Evolutionary conservation across 1,140 invertebrate genomes (phyloP).

Genomic region (Drosophila kikkawai): DNA sequence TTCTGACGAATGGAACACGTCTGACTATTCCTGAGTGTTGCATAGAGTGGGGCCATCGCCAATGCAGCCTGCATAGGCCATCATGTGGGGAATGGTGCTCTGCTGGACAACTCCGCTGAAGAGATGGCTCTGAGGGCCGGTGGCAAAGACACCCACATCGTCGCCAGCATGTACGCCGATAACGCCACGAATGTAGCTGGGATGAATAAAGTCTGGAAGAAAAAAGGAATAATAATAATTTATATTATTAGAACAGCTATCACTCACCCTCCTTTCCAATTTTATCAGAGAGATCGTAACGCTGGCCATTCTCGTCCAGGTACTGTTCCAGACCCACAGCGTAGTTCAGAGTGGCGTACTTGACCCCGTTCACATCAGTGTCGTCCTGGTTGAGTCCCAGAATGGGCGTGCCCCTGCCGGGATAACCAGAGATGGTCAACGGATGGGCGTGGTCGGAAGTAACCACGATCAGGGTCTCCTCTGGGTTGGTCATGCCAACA

Average conservation of each 20-base stretch:
- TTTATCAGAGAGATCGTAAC: slow-evolving; percentile 52
- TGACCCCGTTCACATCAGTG: slow-evolving; percentile 87
- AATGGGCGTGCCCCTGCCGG: slow-evolving; percentile 87
- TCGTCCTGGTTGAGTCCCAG: slow-evolving; percentile 84
- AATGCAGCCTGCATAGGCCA: slow-evolving; percentile 89
- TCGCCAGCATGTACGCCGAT: slow-evolving; percentile 89
- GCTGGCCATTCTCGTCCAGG: slow-evolving; percentile 51
- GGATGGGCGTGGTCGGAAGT: slow-evolving; percentile 90
- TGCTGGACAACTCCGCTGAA: slow-evolving; percentile 91
- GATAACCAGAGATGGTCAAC: slow-evolving; percentile 87
- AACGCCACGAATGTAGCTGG: slow-evolving; percentile 84
- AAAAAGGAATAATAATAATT: slow-evolving; percentile 78
- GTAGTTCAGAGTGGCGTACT: slow-evolving; percentile 91
- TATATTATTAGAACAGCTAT: not conserved
- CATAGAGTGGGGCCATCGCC: slow-evolving; percentile 79
- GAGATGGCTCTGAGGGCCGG: slow-evolving; percentile 89
- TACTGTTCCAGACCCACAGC: slow-evolving; percentile 89
- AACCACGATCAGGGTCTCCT: slow-evolving; percentile 89
- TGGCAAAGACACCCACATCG: slow-evolving; percentile 89
- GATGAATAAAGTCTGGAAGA: slow-evolving; percentile 81
- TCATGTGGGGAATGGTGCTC: slow-evolving; percentile 90
- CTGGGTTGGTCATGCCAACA: slow-evolving; percentile 85
- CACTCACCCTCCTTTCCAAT: slow-evolving; percentile 40
- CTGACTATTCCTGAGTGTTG: slow-evolving; percentile 16
- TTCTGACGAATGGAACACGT: not conserved